Evolutionary conservation across 2,113 vertebrate genomes (phyloP).

Genomic region (Vanacampus margaritifer): DNA sequence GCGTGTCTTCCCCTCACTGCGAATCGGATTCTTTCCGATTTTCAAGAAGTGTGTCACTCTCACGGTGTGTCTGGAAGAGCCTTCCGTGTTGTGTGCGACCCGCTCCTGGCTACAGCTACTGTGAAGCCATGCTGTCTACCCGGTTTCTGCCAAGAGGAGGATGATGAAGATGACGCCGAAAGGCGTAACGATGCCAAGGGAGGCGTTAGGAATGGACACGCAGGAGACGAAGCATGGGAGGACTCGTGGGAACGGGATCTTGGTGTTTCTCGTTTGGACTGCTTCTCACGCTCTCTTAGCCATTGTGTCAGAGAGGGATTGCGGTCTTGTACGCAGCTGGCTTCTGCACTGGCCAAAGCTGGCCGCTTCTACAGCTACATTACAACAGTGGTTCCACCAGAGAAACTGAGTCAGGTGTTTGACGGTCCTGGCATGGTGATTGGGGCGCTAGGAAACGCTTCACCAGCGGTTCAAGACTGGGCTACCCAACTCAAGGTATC

Average conservation of each 20-base stretch:
- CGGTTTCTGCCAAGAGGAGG: constrained; percentile 60
- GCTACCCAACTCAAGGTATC: constrained; percentile 72
- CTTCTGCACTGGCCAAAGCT: constrained; percentile 66
- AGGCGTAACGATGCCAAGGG: constrained; percentile 27
- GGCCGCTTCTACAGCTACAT: constrained; percentile 75
- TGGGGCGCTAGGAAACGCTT: constrained; percentile 25
- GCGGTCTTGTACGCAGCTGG: constrained; percentile 63
- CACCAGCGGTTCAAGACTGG: constrained; percentile 57
- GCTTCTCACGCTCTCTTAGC: constrained; percentile 72
- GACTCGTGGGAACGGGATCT: constrained; percentile 69
- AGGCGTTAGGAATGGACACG: constrained; percentile 40
- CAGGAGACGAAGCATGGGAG: constrained; percentile 40
- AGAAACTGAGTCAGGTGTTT: constrained; percentile 75
- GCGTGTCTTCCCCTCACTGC: constrained; percentile 70
- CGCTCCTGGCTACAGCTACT: constrained; percentile 39
- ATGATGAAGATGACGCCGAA: constrained; percentile 36
- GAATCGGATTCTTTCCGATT: constrained; percentile 66
- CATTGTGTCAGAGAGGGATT: constrained; percentile 73
- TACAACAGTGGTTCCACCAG: constrained; percentile 71
- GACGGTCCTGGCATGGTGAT: constrained; percentile 44
- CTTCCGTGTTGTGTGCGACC: constrained; percentile 71
- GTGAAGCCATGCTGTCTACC: constrained; percentile 63
- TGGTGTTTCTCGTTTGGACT: constrained; percentile 69
- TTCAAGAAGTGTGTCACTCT: constrained; percentile 73
- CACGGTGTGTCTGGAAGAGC: constrained; percentile 71